Evolutionary conservation across 2,113 vertebrate genomes (phyloP).

Genomic region (Mellivora capensis): DNA sequence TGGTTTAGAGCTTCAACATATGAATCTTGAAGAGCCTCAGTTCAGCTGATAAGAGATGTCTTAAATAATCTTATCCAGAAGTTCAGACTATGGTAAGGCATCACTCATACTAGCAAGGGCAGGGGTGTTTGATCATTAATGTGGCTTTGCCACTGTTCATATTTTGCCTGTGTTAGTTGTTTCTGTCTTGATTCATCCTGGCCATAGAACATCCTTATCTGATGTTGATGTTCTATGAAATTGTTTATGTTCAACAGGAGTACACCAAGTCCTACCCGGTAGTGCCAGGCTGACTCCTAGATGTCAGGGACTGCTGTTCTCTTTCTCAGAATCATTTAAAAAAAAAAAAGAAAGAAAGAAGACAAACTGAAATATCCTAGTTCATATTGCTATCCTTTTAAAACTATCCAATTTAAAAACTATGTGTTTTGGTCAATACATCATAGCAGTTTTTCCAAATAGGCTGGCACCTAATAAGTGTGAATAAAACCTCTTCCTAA

Average conservation of each 20-base stretch:
- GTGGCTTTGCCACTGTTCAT: not conserved
- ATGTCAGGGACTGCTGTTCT: not conserved
- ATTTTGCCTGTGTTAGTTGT: not conserved
- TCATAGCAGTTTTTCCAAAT: not conserved
- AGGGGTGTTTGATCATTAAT: constrained; percentile 15
- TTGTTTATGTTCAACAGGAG: not conserved
- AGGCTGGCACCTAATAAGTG: not conserved
- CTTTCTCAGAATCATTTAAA: not conserved
- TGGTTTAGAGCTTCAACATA: not conserved
- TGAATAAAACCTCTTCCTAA: not conserved
- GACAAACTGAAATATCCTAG: not conserved
- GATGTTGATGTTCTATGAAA: not conserved
- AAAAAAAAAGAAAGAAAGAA: not conserved
- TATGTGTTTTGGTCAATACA: not conserved
- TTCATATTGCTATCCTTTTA: not conserved
- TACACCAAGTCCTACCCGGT: not conserved
- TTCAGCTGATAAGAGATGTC: not conserved
- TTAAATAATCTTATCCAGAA: not conserved
- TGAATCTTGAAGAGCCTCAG: not conserved
- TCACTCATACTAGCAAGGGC: not conserved
- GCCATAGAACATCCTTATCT: not conserved
- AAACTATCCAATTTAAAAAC: not conserved
- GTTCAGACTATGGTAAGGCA: not conserved
- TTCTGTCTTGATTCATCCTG: not conserved
- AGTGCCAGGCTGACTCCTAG: not conserved